Evolutionary conservation across 2,797 vertebrate species (phyloP).

Genomic region (Pseudotriccus pelzelni): DNA sequence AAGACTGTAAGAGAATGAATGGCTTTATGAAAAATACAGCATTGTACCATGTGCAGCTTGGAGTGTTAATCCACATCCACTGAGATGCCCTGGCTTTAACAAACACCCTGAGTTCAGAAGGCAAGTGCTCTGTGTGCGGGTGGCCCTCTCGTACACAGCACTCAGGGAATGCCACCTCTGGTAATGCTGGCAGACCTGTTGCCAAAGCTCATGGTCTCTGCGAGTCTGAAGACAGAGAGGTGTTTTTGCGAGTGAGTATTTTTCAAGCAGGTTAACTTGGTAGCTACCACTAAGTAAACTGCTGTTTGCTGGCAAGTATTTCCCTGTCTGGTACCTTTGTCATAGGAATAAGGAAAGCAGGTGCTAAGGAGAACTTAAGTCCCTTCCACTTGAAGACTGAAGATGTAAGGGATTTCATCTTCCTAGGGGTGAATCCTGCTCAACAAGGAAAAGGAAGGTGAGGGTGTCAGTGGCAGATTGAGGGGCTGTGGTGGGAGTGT

Average conservation of each 20-base stretch:
- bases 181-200: neutral
- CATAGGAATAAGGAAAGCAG: neutral
- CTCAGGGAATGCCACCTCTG: neutral
- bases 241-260: neutral
- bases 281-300: neutral
- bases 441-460: neutral
- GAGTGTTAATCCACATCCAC: neutral
- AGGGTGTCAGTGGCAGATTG: neutral
- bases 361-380: neutral
- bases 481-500: neutral
- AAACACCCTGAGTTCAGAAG: neutral
- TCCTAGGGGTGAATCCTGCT: neutral
- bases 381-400: neutral
- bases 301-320: neutral
- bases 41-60: neutral
- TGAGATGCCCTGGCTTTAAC: neutral
- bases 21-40: conserved; percentile 24
- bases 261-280: neutral
- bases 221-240: neutral
- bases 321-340: neutral
- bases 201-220: neutral
- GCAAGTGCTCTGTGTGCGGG: neutral
- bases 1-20: conserved; percentile 28
- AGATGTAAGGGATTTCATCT: neutral
- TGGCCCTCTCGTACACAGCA: neutral